Conservation (phyloP, 2,113 vertebrate species). For the Cryptotis parvus region DNA sequence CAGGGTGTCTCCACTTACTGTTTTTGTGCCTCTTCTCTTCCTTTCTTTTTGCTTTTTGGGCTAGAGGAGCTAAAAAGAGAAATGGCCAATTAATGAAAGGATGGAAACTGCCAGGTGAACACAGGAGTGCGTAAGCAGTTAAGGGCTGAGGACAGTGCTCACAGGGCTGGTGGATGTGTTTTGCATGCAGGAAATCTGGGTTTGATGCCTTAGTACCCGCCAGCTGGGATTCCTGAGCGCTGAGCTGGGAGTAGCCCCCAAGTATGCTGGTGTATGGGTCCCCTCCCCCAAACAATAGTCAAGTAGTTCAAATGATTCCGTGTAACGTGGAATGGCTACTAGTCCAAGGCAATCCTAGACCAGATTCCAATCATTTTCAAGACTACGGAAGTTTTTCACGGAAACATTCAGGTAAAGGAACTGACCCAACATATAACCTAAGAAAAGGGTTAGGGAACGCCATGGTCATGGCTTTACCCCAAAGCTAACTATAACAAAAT, state of each 20-base stretch:
- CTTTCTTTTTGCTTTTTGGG: constrained; percentile 94
- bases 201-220: not conserved
- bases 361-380: fast-evolving
- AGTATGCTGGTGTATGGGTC: too few relatives aligned
- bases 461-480: too few relatives aligned
- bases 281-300: constrained; percentile 13
- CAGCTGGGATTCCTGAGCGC: too few relatives aligned
- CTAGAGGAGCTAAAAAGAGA: constrained; percentile 92
- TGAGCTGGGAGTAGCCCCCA: too few relatives aligned
- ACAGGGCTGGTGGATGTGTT: not conserved
- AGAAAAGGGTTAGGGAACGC: fast-evolving
- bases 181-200: too few relatives aligned
- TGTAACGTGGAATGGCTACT: not conserved
- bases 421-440: fast-evolving
- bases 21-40: constrained; percentile 96
- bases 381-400: not conserved
- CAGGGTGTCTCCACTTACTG: constrained; percentile 90
- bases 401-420: not conserved
- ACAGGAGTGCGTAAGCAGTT: not conserved
- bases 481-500: not conserved
- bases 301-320: constrained; percentile 29
- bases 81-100: constrained; percentile 79
- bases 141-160: too few relatives aligned
- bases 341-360: not conserved
- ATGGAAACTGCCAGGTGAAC: not conserved